Base-by-base conservation (phyloP, 2,113 vertebrate species). In the Picathartes gymnocephalus region DNA sequence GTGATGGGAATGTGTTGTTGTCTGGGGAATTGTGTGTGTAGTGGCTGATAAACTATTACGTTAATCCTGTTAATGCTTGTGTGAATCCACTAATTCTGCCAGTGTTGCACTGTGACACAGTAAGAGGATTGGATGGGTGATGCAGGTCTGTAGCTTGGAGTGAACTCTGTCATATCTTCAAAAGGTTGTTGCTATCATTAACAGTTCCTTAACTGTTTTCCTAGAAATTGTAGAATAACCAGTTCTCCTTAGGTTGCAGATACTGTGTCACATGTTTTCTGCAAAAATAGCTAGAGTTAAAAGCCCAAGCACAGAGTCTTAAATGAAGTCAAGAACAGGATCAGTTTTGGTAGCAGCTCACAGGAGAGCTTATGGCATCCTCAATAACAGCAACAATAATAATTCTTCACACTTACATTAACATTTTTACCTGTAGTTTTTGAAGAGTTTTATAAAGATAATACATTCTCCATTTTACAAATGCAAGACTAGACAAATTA, bases 31-130 rank as follows among this genome's bases (percentile, higher is more conserved):
- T 77, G 81, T 70, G 62, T 93, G 78, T 2, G 3, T 58, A 30
- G 88, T 58, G 48, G 45, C 79, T 96, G 88, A 94, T 95, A 94
- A 96, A 93, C 88, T 51, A 64, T 24, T 48, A 17, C 71, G 79
- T 64, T 94, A 94, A 95, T 97, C 93, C 79, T 65, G 15, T 96
- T 96, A 86, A 81, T 51, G 60, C 65, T 57, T 58, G 44, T 84
- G 76, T 56, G 80, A 78, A 83, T 88, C 42, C 60, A 40, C 68
- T 77, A 7, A 86, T 88, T 92, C 60, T 92, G 69, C 21, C 53
- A 56, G 80, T 18, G n/a, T 57, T 88, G 40, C 15, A 7, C 47
- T 73, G 47, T 77, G 68, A 33, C 30, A 10, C 37, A 18, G 31
- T 78, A 70, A 73, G 44, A 78, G 88, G 76, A 78, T 95, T 94